phyloP scores from a whole-genome alignment of 2,113 vertebrate species.

The Gasterosteus nipponicus region DNA sequence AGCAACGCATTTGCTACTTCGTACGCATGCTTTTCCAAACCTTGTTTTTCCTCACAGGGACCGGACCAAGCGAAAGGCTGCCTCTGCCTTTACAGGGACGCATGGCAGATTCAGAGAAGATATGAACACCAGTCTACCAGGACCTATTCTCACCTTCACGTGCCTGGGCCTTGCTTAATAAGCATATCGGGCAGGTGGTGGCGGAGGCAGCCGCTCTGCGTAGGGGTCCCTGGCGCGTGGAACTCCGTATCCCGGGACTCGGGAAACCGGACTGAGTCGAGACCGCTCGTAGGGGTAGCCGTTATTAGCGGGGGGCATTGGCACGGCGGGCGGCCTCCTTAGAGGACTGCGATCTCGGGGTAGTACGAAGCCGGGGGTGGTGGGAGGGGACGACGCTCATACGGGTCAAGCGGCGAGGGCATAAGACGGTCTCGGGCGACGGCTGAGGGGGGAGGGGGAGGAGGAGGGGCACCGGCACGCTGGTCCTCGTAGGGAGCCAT shows the following conservation, averaged over 20 bases:
- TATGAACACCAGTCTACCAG: constrained; percentile 39
- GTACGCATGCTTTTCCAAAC: constrained; percentile 19
- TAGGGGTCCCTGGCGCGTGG: constrained; percentile 90
- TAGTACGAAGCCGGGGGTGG: constrained; percentile 89
- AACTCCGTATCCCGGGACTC: constrained; percentile 88
- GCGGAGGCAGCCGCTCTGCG: constrained; percentile 85
- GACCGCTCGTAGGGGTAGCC: constrained; percentile 92
- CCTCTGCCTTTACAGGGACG: constrained; percentile 40
- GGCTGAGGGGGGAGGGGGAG: constrained; percentile 79
- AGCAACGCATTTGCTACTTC: constrained; percentile 8
- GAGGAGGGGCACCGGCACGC: constrained; percentile 74
- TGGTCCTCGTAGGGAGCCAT: constrained; percentile 81
- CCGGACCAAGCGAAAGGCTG: constrained; percentile 24
- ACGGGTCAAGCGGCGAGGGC: constrained; percentile 85
- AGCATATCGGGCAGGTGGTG: constrained; percentile 81
- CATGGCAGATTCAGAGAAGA: constrained; percentile 13
- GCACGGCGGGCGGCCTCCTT: constrained; percentile 81
- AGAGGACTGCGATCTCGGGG: constrained; percentile 92
- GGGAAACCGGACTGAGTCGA: constrained; percentile 88
- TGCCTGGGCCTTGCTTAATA: constrained; percentile 76
- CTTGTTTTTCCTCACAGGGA: constrained; percentile 5
- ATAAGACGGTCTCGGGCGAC: constrained; percentile 86
- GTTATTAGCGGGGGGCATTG: constrained; percentile 84
- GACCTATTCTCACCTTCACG: constrained; percentile 82
- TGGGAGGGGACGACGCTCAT: constrained; percentile 90